phyloP scores from a whole-genome alignment of 2,797 vertebrate species.

The Acipenser ruthenus region DNA sequence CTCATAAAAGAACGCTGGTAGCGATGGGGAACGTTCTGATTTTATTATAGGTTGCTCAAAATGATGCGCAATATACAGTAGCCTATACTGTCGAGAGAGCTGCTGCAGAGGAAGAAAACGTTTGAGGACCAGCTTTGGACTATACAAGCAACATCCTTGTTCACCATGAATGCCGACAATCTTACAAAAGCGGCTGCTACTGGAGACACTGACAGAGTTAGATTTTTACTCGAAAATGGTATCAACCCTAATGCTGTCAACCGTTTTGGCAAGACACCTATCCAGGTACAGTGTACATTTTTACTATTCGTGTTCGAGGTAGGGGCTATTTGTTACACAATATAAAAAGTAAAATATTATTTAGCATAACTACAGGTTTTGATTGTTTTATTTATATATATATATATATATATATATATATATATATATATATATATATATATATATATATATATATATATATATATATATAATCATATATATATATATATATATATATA shows the following conservation, averaged over 20 bases:
- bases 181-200: conserved; percentile 51
- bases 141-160: neutral
- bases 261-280: conserved; percentile 45
- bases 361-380: neutral
- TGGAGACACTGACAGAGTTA: conserved; percentile 36
- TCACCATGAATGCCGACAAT: conserved; percentile 35
- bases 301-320: too few species aligned
- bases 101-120: too few species aligned
- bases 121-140: too few species aligned
- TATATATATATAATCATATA: too few species aligned
- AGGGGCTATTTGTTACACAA: neutral
- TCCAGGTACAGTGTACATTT: conserved; percentile 49
- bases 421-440: neutral
- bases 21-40: too few species aligned
- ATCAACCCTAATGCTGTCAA: conserved; percentile 50
- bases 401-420: neutral
- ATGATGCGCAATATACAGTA: too few species aligned
- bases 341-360: conserved; percentile 3
- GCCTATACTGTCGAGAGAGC: too few species aligned
- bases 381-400: neutral
- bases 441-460: neutral
- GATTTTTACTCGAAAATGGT: conserved; percentile 37
- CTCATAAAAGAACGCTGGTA: too few species aligned
- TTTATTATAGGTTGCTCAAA: too few species aligned
- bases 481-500: neutral